Evolutionary conservation across 2,888 invertebrate genomes (phyloP), one percentile per base, ranked within the genome.

Genomic region (Sturmia bella): DNA sequence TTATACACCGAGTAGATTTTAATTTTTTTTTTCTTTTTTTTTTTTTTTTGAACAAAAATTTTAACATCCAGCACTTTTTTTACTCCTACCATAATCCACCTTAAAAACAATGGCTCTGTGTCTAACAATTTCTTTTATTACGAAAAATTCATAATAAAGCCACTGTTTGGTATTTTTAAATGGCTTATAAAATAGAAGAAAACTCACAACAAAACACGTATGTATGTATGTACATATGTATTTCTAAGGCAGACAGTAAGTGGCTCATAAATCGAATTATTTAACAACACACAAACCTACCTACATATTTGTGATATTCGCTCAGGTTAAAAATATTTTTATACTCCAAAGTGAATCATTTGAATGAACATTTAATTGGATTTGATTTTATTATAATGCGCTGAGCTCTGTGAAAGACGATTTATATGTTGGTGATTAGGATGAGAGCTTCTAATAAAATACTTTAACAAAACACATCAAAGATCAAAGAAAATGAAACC

Each of bases 331-430:
- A 68, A 76, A 63, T 68, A 80, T 73, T 59, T 80, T 68, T 78
- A 73, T 84, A 75, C 32, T 69, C 50, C 68, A 63, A 39, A 81
- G 77, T 70, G 76, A 78, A 83, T 66, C 81, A 83, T 83, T 76
- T 84, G 69, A 85, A 83, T 85, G 32, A 32, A 85, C 87, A 87
- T 87, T 88, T 88, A 87, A 89, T 89, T 87, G 80, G 85, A 85
- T 86, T 86, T 83, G 84, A 84, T 84, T 85, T 84, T 82, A 86
- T 85, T 87, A 56, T 64, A 64, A 66, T 66, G 64, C 48, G 64
- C 17, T 17, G 32, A 45, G 32, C 11, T 45, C 4, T 50, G 32
- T 64, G 56, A 32, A 32, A 72, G 50, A 13, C 24, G 61, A 68
- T 68, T 52, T 52, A 52, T 32, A 61, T 12, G 50, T 37, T 45